Conservation (phyloP, 1,140 invertebrate genomes). For the Proctacanthus coquilletti region DNA sequence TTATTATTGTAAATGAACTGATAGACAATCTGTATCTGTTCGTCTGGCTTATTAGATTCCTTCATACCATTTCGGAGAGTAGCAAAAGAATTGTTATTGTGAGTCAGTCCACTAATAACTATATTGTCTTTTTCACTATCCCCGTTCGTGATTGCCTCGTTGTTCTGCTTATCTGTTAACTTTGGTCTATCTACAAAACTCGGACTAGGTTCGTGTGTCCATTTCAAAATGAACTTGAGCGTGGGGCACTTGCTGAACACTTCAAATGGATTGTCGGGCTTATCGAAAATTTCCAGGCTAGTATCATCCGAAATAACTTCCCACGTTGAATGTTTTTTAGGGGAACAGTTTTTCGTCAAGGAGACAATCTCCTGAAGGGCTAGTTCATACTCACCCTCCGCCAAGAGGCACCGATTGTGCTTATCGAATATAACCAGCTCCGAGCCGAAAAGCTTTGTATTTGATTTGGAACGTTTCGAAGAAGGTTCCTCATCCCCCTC, state of each 20-base stretch:
- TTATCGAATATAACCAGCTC: constrained; percentile 85
- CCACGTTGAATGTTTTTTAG: constrained; percentile 58
- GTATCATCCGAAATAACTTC: constrained; percentile 62
- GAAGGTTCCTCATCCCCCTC: constrained; percentile 31
- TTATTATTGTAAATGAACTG: constrained; percentile 94
- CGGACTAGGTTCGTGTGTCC: constrained; percentile 58
- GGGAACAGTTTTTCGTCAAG: constrained; percentile 35
- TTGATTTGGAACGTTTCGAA: constrained; percentile 16
- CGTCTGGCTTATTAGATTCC: neutral
- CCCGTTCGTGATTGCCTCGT: constrained; percentile 37
- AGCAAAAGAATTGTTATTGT: constrained; percentile 11
- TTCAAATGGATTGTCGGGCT: constrained; percentile 40
- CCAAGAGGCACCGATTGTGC: constrained; percentile 68
- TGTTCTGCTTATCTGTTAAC: constrained; percentile 28
- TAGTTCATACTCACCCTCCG: constrained; percentile 80
- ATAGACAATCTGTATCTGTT: constrained; percentile 68
- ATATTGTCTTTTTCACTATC: constrained; percentile 11
- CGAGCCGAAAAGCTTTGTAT: constrained; percentile 55
- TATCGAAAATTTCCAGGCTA: constrained; percentile 28
- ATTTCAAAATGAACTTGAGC: constrained; percentile 67
- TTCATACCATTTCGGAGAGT: constrained; percentile 7
- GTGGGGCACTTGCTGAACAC: constrained; percentile 59
- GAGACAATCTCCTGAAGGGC: constrained; percentile 57
- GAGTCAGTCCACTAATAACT: neutral
- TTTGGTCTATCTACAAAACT: constrained; percentile 35